Evolutionary conservation across 2,797 vertebrate genomes (phyloP).

Genomic region (Neosalanx taihuensis): DNA sequence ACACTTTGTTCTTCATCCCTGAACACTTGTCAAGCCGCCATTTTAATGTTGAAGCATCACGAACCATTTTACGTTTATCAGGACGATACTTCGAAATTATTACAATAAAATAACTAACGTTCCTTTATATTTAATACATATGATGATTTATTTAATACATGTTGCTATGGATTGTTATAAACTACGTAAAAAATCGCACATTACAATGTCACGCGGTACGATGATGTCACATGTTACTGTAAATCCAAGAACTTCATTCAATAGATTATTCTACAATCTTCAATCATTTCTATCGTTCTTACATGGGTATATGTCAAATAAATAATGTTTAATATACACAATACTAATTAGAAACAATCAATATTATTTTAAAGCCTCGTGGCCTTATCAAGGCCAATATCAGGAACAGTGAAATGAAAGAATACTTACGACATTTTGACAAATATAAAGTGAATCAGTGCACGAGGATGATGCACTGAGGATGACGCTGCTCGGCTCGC

Average conservation of each 20-base stretch:
- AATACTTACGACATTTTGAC: slow-evolving; percentile 77
- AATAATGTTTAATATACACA: not conserved
- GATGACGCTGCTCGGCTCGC: slow-evolving; percentile 63
- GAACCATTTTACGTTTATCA: slow-evolving; percentile 50
- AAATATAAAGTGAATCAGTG: slow-evolving; percentile 70
- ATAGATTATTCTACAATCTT: not conserved
- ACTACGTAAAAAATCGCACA: not conserved
- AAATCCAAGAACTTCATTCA: not conserved
- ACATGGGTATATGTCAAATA: not conserved
- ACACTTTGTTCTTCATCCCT: slow-evolving; percentile 22
- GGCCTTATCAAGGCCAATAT: slow-evolving; percentile 12
- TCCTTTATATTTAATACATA: not conserved
- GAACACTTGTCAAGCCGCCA: slow-evolving; percentile 49
- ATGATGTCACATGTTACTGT: not conserved
- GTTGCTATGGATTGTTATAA: not conserved
- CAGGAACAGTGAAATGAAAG: not conserved
- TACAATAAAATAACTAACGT: accelerated
- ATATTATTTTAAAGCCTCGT: not conserved
- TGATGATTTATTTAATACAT: too few species aligned
- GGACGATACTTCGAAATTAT: slow-evolving; percentile 25
- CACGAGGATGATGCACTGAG: slow-evolving; percentile 78
- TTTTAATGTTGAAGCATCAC: slow-evolving; percentile 53
- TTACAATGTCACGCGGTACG: not conserved
- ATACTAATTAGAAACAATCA: not conserved
- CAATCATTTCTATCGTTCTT: not conserved